These are phyloP conservation scores for Macquaria ambigua DNA, from an alignment of 2,113 vertebrate species.

Conservation along the genomic window DNA sequence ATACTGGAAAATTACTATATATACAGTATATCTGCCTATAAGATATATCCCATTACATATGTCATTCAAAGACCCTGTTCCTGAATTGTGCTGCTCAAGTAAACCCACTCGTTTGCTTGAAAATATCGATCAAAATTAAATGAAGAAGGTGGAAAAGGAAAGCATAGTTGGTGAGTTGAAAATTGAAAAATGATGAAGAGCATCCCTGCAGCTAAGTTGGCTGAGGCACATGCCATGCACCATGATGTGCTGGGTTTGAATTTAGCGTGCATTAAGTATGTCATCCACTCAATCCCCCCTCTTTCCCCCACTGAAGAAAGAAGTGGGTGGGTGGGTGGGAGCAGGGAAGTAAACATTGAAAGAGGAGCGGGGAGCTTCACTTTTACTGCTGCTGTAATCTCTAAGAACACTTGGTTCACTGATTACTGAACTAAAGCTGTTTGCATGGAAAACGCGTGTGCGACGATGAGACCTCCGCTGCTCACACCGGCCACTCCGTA, in stretches of 20 bases:
- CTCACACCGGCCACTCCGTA: slow-evolving; percentile 72
- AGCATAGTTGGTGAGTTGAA: neutral
- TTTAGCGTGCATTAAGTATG: slow-evolving; percentile 6
- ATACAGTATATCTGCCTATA: neutral
- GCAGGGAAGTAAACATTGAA: slow-evolving; percentile 38
- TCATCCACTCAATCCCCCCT: slow-evolving; percentile 27
- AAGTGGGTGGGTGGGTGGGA: neutral
- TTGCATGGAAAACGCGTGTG: slow-evolving; percentile 70
- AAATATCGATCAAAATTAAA: neutral
- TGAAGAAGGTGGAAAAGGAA: neutral
- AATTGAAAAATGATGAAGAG: neutral
- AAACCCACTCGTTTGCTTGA: too few species aligned
- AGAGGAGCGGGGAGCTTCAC: slow-evolving; percentile 46
- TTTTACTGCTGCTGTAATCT: slow-evolving; percentile 72
- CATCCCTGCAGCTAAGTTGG: neutral
- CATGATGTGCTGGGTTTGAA: slow-evolving; percentile 18
- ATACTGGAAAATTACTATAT: too few species aligned
- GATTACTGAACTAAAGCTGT: slow-evolving; percentile 69
- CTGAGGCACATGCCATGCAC: neutral
- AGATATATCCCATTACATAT: neutral
- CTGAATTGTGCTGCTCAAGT: neutral
- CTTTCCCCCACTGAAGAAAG: neutral
- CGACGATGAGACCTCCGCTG: slow-evolving; percentile 67
- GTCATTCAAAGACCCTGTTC: neutral
- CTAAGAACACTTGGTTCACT: slow-evolving; percentile 75